A percentile compares a stretch with the other conserved stretches of the same genome.
phyloP scores from a whole-genome alignment of 2,113 vertebrate species.

The Rhinichthys klamathensis region DNA sequence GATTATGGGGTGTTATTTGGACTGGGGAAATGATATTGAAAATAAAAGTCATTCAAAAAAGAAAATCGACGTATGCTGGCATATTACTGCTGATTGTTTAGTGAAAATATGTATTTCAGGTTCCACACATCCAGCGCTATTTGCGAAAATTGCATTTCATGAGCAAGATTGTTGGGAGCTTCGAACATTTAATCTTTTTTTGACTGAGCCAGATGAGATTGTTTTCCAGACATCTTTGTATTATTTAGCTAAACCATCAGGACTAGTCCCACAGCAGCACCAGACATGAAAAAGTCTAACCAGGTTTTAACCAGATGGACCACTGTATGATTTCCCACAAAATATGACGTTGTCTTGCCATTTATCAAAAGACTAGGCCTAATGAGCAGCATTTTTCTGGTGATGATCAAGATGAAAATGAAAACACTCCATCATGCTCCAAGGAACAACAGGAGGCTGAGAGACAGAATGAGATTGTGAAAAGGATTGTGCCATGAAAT shows the following conservation, averaged over 20 bases:
- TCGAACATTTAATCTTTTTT: background rate
- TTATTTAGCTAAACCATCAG: background rate
- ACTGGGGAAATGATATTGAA: constrained; percentile 52
- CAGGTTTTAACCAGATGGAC: background rate
- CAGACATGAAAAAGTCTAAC: background rate
- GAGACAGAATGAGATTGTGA: constrained; percentile 5
- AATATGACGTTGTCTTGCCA: background rate
- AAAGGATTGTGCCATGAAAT: constrained; percentile 11
- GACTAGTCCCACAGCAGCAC: background rate
- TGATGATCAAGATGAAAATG: constrained; percentile 25
- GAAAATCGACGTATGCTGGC: constrained; percentile 22
- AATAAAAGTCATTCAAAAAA: constrained; percentile 64
- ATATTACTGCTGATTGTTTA: constrained; percentile 29
- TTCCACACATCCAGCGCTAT: background rate
- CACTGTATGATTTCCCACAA: background rate
- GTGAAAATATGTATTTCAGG: background rate
- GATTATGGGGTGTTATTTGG: constrained; percentile 49
- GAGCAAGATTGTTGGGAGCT: background rate
- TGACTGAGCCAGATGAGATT: background rate
- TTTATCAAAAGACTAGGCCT: constrained; percentile 25
- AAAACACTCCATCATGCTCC: constrained; percentile 31
- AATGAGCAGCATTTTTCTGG: constrained; percentile 31
- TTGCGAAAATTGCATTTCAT: background rate
- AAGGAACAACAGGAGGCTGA: constrained; percentile 37
- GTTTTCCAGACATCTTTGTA: background rate